Evolutionary conservation across 37 sponge, comb jelly and placozoan genomes (phyloP).

Genomic region (Bolinopsis microptera): DNA sequence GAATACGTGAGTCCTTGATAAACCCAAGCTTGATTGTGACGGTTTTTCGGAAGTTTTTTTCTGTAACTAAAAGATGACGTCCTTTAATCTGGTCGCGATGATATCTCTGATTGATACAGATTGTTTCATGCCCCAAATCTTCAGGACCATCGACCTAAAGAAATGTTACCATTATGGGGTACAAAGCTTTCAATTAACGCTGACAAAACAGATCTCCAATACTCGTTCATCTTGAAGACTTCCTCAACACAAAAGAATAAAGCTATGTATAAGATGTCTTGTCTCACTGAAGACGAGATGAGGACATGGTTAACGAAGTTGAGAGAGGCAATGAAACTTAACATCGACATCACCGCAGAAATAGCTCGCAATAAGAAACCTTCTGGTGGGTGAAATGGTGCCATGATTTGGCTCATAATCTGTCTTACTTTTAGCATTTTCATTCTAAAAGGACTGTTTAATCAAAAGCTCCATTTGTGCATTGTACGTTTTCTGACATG

Average conservation of each 20-base stretch:
- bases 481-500: no score
- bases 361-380: slow-evolving; percentile 57
- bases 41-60: no score
- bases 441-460: no score
- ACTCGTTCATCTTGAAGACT: slow-evolving; percentile 59
- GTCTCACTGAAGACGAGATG: slow-evolving; percentile 45
- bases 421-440: no score
- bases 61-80: no score
- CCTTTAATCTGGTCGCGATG: no score
- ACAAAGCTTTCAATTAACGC: slow-evolving; percentile 53
- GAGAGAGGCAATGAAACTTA: slow-evolving; percentile 55
- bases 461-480: no score
- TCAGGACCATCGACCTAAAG: slow-evolving; percentile 32
- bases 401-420: no score
- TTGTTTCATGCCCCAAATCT: no score
- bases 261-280: slow-evolving; percentile 41
- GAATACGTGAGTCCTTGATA: slow-evolving; percentile 39
- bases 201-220: slow-evolving; percentile 48
- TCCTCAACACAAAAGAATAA: slow-evolving; percentile 58
- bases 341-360: slow-evolving; percentile 14
- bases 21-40: background rate
- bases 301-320: slow-evolving; percentile 45
- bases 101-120: no score
- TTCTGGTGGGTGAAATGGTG: slow-evolving; percentile 26
- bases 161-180: slow-evolving; percentile 51